These are phyloP conservation scores for Xiphophorus hellerii DNA, from an alignment of 2,113 vertebrate species.

Conservation along the genomic window DNA sequence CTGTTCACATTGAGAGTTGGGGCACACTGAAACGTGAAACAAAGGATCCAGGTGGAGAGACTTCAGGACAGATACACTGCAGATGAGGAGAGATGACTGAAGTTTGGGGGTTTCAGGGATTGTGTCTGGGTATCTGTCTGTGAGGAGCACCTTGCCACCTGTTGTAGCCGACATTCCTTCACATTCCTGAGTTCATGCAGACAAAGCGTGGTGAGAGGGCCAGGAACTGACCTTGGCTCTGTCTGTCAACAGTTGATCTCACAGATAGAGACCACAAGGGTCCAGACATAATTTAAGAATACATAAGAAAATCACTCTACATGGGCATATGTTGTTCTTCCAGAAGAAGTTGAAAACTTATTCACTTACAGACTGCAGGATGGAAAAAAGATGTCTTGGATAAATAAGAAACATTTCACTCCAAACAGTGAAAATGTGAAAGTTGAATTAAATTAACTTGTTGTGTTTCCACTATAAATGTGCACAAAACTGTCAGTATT, in stretches of 20 bases:
- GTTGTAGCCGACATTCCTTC: slow-evolving; percentile 68
- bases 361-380: background rate
- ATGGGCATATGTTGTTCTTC: background rate
- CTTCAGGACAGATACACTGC: background rate
- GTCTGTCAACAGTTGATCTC: slow-evolving; percentile 73
- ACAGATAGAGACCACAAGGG: slow-evolving; percentile 60
- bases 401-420: background rate
- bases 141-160: slow-evolving; percentile 62
- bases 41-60: background rate
- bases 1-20: background rate
- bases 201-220: slow-evolving; percentile 76
- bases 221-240: slow-evolving; percentile 74
- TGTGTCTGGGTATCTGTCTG: slow-evolving; percentile 50
- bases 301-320: background rate
- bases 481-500: too few relatives aligned
- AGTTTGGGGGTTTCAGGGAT: background rate
- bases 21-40: background rate
- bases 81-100: slow-evolving; percentile 1
- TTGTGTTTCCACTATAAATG: too few relatives aligned
- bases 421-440: background rate
- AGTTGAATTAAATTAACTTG: background rate
- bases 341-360: background rate
- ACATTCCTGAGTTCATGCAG: slow-evolving; percentile 65
- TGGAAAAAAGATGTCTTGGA: background rate
- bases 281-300: slow-evolving; percentile 38